Evolutionary conservation across 2,797 vertebrate genomes (phyloP).

Genomic region (Gouania willdenowi): DNA sequence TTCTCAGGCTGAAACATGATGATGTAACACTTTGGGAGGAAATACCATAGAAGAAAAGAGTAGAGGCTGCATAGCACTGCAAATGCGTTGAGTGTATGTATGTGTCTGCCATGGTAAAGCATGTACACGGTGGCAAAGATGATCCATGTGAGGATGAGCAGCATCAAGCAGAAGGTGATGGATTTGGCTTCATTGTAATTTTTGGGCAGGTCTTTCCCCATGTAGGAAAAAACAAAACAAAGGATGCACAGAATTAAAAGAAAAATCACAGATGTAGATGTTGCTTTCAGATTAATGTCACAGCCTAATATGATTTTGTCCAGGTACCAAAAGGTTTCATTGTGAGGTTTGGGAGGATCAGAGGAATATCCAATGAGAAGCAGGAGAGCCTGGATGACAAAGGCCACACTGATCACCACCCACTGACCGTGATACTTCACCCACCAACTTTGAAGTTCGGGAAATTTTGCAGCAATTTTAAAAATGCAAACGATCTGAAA

Average conservation of each 20-base stretch:
- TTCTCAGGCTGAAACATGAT: too few relatives aligned
- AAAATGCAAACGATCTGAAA: slow-evolving; percentile 86
- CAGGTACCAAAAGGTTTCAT: slow-evolving; percentile 43
- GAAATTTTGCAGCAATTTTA: slow-evolving; percentile 77
- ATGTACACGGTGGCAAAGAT: slow-evolving; percentile 55
- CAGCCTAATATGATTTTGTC: slow-evolving; percentile 73
- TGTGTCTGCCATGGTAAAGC: slow-evolving; percentile 25
- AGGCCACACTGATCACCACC: slow-evolving; percentile 60
- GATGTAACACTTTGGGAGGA: too few relatives aligned
- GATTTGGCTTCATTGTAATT: slow-evolving; percentile 87
- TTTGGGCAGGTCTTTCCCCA: slow-evolving; percentile 85
- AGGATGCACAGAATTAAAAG: slow-evolving; percentile 16
- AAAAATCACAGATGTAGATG: slow-evolving; percentile 3
- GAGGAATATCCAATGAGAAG: slow-evolving; percentile 29
- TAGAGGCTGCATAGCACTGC: background rate
- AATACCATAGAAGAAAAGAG: too few relatives aligned
- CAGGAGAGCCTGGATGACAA: slow-evolving; percentile 51
- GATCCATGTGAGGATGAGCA: slow-evolving; percentile 77
- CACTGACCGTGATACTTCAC: slow-evolving; percentile 70
- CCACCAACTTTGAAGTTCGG: slow-evolving; percentile 71
- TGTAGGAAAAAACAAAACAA: slow-evolving; percentile 83
- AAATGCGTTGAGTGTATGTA: background rate
- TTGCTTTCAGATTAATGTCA: slow-evolving; percentile 11
- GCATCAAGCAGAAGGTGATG: slow-evolving; percentile 81
- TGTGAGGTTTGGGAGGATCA: slow-evolving; percentile 45